A percentile compares a stretch with the other conserved stretches of the same genome.
These are phyloP conservation scores for Melitaea cinxia DNA, from an alignment of 1,140 invertebrate species.

Conservation along the genomic window DNA sequence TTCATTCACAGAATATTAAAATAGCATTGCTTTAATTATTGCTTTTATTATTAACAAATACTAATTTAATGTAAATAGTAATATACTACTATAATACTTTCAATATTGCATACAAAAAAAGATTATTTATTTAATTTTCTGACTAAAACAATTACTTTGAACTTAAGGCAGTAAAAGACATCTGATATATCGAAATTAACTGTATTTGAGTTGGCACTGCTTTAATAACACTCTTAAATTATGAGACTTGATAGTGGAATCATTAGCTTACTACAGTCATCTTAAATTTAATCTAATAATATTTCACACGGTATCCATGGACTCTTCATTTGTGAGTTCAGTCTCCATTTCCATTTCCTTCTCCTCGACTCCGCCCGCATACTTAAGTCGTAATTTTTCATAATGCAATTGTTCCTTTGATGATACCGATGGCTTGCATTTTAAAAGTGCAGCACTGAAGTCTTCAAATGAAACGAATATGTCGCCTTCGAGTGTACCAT, in stretches of 20 bases:
- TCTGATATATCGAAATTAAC: conserved; percentile 3
- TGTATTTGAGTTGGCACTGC: conserved; percentile 36
- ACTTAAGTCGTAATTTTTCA: conserved; percentile 82
- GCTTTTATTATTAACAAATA: conserved; percentile 11
- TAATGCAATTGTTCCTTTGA: conserved; percentile 86
- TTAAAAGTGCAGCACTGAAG: conserved; percentile 85
- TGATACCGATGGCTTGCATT: conserved; percentile 91
- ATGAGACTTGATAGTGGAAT: conserved; percentile 32
- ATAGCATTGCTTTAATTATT: not conserved
- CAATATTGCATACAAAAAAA: not conserved
- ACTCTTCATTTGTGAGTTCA: conserved; percentile 72
- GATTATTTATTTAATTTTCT: not conserved
- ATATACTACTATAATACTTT: too few species aligned
- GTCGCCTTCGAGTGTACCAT: conserved; percentile 63
- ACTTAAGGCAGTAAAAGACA: conserved; percentile 14
- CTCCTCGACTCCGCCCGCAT: conserved; percentile 75
- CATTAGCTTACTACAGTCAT: conserved; percentile 19
- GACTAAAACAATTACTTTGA: conserved; percentile 13
- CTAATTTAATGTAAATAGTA: conserved; percentile 1
- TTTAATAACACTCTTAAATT: conserved; percentile 15
- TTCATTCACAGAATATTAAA: conserved; percentile 8
- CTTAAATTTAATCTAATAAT: conserved; percentile 6
- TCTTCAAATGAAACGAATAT: conserved; percentile 78
- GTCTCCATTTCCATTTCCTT: conserved; percentile 81
- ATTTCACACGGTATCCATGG: conserved; percentile 73